A percentile compares a stretch with the other conserved stretches of the same genome.
Conservation (phyloP, 2,797 vertebrate genomes). For the Apogon hyalosoma region DNA sequence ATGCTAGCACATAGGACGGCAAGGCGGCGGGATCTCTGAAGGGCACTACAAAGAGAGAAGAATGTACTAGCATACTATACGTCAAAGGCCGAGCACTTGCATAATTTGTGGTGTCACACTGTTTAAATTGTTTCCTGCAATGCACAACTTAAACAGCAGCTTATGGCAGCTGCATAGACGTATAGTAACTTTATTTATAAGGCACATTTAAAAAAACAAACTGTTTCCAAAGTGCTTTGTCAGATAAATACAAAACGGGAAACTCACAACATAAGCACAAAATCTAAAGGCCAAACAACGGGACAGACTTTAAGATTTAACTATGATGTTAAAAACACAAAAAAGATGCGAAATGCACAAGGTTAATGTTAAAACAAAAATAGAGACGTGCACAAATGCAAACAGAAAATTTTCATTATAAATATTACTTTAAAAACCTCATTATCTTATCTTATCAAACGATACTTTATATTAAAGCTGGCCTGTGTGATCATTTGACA, state of each 20-base stretch:
- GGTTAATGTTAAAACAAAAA: no score
- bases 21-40: slow-evolving; percentile 67
- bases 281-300: no score
- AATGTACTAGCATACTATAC: slow-evolving; percentile 47
- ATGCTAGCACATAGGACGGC: slow-evolving; percentile 72
- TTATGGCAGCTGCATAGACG: slow-evolving; percentile 12
- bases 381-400: no score
- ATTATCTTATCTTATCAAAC: slow-evolving; percentile 17
- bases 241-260: no score
- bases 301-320: no score
- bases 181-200: background rate
- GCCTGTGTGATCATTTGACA: slow-evolving; percentile 37
- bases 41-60: slow-evolving; percentile 68
- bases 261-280: no score
- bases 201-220: no score
- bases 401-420: background rate
- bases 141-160: slow-evolving; percentile 27
- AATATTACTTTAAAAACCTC: slow-evolving; percentile 3
- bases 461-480: slow-evolving; percentile 8
- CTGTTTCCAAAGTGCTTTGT: no score
- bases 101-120: slow-evolving; percentile 54
- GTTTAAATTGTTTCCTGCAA: slow-evolving; percentile 42
- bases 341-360: no score
- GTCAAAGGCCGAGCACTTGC: slow-evolving; percentile 42
- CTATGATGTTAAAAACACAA: background rate